These are phyloP conservation scores for Itoplectis maculator DNA, from an alignment of 2,888 invertebrate genomes.

Conservation along the genomic window DNA sequence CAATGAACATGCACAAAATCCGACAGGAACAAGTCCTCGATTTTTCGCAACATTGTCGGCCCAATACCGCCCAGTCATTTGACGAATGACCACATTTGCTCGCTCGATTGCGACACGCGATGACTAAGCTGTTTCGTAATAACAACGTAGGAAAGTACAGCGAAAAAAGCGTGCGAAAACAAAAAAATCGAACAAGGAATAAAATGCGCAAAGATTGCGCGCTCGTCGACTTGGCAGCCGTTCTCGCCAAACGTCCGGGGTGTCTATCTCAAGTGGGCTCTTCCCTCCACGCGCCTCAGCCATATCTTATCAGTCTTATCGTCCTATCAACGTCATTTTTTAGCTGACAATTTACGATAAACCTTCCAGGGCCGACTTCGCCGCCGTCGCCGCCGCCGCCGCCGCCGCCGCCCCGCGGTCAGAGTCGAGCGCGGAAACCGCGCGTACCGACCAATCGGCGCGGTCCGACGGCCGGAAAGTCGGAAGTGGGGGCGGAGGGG, in stretches of 20 bases:
- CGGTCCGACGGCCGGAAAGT: no score
- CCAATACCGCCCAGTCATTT: not conserved
- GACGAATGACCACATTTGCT: not conserved
- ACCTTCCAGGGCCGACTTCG: no score
- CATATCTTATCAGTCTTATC: constrained; percentile 10
- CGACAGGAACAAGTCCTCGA: not conserved
- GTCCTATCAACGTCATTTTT: constrained; percentile 4
- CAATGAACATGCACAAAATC: no score
- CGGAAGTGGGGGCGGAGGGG: no score
- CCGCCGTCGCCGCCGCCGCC: no score
- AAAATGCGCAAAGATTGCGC: not conserved
- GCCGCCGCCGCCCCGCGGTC: no score
- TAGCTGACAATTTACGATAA: not conserved
- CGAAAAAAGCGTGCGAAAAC: no score
- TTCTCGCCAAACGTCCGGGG: not conserved
- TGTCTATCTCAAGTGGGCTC: not conserved
- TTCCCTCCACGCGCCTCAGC: not conserved
- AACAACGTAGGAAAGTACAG: not conserved
- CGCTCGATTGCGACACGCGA: constrained; percentile 6
- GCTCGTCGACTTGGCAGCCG: not conserved
- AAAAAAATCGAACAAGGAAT: not conserved
- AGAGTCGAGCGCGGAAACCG: no score
- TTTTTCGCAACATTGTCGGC: not conserved
- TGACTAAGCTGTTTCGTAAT: constrained; percentile 7
- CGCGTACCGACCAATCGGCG: no score